Percentiles rank a stretch among this genome's conserved stretches.
Evolutionary conservation across 1,140 invertebrate species (phyloP).

Genomic region (Lethrus apterus): DNA sequence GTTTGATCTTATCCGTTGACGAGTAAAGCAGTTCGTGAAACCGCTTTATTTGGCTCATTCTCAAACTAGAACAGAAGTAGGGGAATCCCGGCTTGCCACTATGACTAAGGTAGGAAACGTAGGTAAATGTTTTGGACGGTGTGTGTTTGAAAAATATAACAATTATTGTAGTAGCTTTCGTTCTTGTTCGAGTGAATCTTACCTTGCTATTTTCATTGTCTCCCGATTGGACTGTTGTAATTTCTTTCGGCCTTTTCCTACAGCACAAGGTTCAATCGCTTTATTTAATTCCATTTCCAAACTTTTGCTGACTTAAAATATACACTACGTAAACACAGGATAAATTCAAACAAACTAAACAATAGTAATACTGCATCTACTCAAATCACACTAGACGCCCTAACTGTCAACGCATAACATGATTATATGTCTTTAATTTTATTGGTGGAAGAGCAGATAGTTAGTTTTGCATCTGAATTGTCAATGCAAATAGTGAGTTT

Average conservation of each 20-base stretch:
- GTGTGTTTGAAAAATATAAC: background rate
- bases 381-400: background rate
- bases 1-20: background rate
- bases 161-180: background rate
- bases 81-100: background rate
- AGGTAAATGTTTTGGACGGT: background rate
- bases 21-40: background rate
- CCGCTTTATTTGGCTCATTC: background rate
- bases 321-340: background rate
- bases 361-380: background rate
- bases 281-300: background rate
- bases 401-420: background rate
- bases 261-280: background rate
- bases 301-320: constrained; percentile 1
- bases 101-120: background rate
- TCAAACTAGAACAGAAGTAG: background rate
- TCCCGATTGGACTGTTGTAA: background rate
- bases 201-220: background rate
- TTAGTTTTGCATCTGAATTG: constrained; percentile 3
- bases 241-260: background rate
- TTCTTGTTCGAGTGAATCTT: background rate
- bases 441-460: constrained; percentile 1
- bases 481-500: constrained; percentile 5
- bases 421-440: background rate
- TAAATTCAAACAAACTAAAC: background rate